Conservation (phyloP, 2,888 invertebrate species). For the Pseudanteris insignis region DNA sequence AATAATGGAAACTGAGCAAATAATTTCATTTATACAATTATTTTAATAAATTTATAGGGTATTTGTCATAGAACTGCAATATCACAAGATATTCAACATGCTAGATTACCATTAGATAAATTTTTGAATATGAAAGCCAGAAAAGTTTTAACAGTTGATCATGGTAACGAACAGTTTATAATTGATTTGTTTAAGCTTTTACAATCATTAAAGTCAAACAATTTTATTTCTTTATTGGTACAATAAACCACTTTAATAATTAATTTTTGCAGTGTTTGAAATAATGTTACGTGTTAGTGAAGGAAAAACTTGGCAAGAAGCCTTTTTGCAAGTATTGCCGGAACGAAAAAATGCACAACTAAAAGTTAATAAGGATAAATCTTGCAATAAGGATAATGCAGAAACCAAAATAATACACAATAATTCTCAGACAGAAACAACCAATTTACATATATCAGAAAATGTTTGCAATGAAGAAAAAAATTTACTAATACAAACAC, state of each 20-base stretch:
- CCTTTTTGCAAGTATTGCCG: slow-evolving; percentile 81
- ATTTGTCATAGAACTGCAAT: slow-evolving; percentile 84
- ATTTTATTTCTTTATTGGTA: no score
- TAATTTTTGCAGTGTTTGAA: slow-evolving; percentile 79
- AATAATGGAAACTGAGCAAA: no score
- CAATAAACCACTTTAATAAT: no score
- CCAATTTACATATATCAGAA: slow-evolving; percentile 15
- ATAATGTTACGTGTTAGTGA: slow-evolving; percentile 80
- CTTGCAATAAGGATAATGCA: slow-evolving; percentile 20
- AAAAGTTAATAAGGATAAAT: slow-evolving; percentile 50
- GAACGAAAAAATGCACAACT: slow-evolving; percentile 77
- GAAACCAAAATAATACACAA: slow-evolving; percentile 19
- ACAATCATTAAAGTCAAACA: no score
- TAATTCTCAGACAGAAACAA: slow-evolving; percentile 16
- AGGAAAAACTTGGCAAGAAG: slow-evolving; percentile 81
- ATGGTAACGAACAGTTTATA: no score
- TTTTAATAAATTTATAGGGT: slow-evolving; percentile 71
- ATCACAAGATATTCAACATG: slow-evolving; percentile 81
- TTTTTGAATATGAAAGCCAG: slow-evolving; percentile 91
- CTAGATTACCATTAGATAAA: slow-evolving; percentile 86
- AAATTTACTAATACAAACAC: no score
- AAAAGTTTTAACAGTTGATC: slow-evolving; percentile 94
- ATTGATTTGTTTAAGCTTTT: no score
- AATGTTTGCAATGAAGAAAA: not conserved
- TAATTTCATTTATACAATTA: no score